Conservation (phyloP, 2,797 vertebrate species). For the Sphenodon punctatus region DNA sequence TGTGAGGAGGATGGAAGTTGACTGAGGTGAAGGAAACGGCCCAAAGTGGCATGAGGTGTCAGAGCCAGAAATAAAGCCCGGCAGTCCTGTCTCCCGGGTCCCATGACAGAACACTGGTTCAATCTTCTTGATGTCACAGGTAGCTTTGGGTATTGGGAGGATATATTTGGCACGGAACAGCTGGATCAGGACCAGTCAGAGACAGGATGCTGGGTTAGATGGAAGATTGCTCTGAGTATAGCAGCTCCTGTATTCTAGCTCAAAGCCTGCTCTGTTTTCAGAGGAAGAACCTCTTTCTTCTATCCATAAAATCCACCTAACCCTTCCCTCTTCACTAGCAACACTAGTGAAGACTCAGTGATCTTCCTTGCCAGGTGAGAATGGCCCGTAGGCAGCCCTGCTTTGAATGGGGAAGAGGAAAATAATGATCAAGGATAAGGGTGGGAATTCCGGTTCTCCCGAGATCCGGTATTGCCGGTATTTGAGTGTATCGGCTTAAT, state of each 20-base stretch:
- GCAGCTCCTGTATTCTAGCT: no score
- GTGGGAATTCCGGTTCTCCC: no score
- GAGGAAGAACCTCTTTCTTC: background rate
- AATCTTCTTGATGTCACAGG: background rate
- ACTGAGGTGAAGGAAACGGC: background rate
- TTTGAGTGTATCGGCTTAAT: no score
- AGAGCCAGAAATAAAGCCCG: background rate
- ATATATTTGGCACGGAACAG: background rate
- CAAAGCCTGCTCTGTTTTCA: rapidly evolving
- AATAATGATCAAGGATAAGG: no score
- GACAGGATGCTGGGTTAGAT: no score
- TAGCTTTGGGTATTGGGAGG: background rate
- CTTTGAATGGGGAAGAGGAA: background rate
- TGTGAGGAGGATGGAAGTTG: no score
- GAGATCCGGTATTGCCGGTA: no score
- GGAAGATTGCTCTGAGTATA: no score
- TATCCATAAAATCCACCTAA: background rate
- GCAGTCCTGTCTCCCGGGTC: background rate
- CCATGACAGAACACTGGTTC: background rate
- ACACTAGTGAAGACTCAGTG: background rate
- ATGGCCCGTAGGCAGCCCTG: background rate
- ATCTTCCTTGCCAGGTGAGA: background rate
- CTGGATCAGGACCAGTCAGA: no score
- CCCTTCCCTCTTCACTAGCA: background rate
- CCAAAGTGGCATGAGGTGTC: background rate